Evolutionary conservation across 1,140 invertebrate species (phyloP), one percentile per base, ranked within the genome.

Genomic region (Drosophila willistoni): DNA sequence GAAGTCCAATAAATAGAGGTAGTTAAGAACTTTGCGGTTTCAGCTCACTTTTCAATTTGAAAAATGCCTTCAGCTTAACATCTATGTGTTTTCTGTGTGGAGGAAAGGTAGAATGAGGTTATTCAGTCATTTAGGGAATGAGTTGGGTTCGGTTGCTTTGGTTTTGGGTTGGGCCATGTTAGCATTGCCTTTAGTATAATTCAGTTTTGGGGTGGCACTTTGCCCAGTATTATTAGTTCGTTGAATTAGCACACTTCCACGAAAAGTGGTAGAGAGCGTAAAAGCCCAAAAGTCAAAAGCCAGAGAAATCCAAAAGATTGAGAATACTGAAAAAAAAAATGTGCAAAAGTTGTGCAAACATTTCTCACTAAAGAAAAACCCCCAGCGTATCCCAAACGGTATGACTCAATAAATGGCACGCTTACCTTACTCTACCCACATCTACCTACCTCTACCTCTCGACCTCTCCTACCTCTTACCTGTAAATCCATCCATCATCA

Each of bases 21-120:
- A 89, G 89, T 90, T 90, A 90, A 83, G 74, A 78, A 75, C 77
- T 68, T 77, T 91, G 90, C 77, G 90, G 90, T 89, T 91, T 72
- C 59, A 51, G 36, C 76, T 79, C 75, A 84, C 87, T 86, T 90
- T 90, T 91, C 81, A 91, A 91, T 79, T 91, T 85, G 84, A 91
- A 89, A 90, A 85, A 90, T 90, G 79, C 69, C 72, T 71, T 47
- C 22, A 14, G 64, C 17, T 22, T 66, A 54, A 42, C 22, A 14
- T 54, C 34, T 44, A 42, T 29, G 29, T 29, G 7, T 29, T 29
- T n/a, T n/a, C n/a, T 29, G 41, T 14, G 42, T n/a, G 6, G 5
- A 5, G 6, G 5, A 5, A 17, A 22, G 19, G 17, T 2, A 12
- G 3, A 10, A n/a, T 17, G 14, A 51, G 44, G 44, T 4, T 12